A percentile compares a stretch with the other conserved stretches of the same genome.
These are phyloP conservation scores for Polypedilum vanderplanki DNA, from an alignment of 1,140 invertebrate species.

Conservation along the genomic window DNA sequence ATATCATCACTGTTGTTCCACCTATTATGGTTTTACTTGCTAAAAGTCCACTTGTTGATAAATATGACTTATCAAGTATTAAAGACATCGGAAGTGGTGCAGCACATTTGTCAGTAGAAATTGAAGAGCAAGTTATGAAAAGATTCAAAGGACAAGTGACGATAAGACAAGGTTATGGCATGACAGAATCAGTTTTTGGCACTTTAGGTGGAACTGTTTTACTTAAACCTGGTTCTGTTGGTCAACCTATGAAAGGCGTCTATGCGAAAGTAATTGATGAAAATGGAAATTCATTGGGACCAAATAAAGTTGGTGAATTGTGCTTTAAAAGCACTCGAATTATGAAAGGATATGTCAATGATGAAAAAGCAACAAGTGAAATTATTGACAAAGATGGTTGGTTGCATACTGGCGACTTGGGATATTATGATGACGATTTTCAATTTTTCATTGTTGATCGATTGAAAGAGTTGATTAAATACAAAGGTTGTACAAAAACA, in stretches of 20 bases:
- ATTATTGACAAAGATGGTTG: conserved; percentile 63
- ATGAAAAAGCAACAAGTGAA: conserved; percentile 51
- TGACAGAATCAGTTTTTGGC: conserved; percentile 33
- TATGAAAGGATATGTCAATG: conserved; percentile 59
- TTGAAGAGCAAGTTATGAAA: conserved; percentile 41
- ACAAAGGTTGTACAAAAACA: too few relatives aligned
- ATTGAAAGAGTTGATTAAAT: conserved; percentile 83
- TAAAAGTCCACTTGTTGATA: conserved; percentile 53
- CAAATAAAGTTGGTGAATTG: conserved; percentile 53
- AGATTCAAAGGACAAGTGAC: conserved; percentile 44
- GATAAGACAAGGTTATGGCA: conserved; percentile 45
- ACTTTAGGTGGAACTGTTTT: conserved; percentile 42
- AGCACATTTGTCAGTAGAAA: conserved; percentile 44
- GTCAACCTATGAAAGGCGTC: conserved; percentile 49
- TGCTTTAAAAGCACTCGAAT: conserved; percentile 52
- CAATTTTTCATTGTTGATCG: conserved; percentile 69
- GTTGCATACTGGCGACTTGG: conserved; percentile 74
- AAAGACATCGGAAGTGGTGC: conserved; percentile 53
- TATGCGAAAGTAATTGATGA: conserved; percentile 52
- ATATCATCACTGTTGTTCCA: conserved; percentile 54
- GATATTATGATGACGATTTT: conserved; percentile 62
- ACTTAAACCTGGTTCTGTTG: conserved; percentile 48
- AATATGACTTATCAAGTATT: conserved; percentile 54
- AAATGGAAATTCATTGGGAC: conserved; percentile 48
- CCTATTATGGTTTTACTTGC: conserved; percentile 57